A percentile compares a stretch with the other conserved stretches of the same genome.
These are phyloP conservation scores for Semicossyphus pulcher DNA, from an alignment of 2,113 vertebrate species.

Conservation along the genomic window DNA sequence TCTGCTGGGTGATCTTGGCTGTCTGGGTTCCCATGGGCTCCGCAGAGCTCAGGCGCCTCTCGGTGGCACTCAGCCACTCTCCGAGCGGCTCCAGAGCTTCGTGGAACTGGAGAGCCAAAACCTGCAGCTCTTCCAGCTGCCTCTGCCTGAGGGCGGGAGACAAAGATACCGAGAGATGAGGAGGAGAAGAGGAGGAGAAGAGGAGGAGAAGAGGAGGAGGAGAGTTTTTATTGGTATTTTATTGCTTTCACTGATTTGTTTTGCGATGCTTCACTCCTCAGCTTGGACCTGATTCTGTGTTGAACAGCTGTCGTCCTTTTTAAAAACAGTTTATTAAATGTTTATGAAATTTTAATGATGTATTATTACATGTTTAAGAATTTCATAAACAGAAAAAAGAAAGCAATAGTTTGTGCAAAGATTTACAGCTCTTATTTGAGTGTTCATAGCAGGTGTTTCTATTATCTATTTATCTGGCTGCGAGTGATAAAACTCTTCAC, in stretches of 20 bases:
- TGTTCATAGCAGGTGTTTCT: too few relatives aligned
- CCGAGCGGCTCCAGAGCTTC: conserved; percentile 94
- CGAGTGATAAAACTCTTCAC: neutral
- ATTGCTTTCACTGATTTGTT: conserved; percentile 24
- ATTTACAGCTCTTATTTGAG: too few relatives aligned
- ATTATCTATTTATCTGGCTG: too few relatives aligned
- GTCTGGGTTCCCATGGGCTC: conserved; percentile 98
- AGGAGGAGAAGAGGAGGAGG: neutral
- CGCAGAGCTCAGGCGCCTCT: conserved; percentile 93
- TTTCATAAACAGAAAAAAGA: conserved; percentile 6
- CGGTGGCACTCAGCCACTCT: conserved; percentile 94
- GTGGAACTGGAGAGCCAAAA: conserved; percentile 96
- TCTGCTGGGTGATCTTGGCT: conserved; percentile 97
- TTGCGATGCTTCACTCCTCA: neutral
- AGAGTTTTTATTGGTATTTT: conserved; percentile 27
- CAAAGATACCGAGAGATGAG: neutral
- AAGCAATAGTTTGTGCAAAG: neutral
- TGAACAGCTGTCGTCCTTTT: conserved; percentile 14
- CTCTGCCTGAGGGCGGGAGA: conserved; percentile 85
- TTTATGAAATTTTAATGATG: conserved; percentile 12
- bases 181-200: neutral
- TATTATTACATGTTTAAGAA: conserved; percentile 6
- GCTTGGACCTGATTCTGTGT: neutral
- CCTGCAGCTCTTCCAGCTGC: conserved; percentile 96
- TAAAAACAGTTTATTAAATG: conserved; percentile 19